phyloP scores from a whole-genome alignment of 1,140 invertebrate genomes.

The Panonychus citri region DNA sequence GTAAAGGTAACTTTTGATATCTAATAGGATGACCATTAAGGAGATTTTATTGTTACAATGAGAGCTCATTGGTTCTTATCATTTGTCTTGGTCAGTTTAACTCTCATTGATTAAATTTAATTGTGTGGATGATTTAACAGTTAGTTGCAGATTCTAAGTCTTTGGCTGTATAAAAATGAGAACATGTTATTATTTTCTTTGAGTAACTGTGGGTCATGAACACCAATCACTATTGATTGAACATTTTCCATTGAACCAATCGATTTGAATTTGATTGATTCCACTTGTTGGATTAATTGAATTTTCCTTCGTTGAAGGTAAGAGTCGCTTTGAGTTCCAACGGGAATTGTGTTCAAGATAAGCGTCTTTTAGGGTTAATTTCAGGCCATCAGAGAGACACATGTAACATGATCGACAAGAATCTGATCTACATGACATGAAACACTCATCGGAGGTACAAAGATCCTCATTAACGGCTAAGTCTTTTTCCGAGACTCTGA shows the following conservation, averaged over 20 bases:
- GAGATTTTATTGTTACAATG: no score
- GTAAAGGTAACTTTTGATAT: no score
- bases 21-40: no score
- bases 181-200: no score
- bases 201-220: no score
- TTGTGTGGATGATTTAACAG: no score
- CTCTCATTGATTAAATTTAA: no score
- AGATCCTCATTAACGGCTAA: constrained; percentile 45
- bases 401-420: constrained; percentile 52
- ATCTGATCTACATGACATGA: constrained; percentile 34
- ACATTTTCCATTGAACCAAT: constrained; percentile 66
- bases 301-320: constrained; percentile 18
- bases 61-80: no score
- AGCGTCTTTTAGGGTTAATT: constrained; percentile 34
- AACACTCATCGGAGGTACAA: constrained; percentile 35
- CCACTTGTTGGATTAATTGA: constrained; percentile 22
- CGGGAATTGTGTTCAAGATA: constrained; percentile 53
- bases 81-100: no score
- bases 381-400: constrained; percentile 40
- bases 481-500: constrained; percentile 52
- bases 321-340: constrained; percentile 21
- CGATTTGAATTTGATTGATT: constrained; percentile 32
- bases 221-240: constrained; percentile 45
- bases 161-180: no score
- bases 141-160: no score